Percentiles rank a stretch among this genome's conserved stretches.
These are phyloP conservation scores for Arrhopalites spinosus DNA, from an alignment of 2,888 invertebrate genomes.

Conservation along the genomic window DNA sequence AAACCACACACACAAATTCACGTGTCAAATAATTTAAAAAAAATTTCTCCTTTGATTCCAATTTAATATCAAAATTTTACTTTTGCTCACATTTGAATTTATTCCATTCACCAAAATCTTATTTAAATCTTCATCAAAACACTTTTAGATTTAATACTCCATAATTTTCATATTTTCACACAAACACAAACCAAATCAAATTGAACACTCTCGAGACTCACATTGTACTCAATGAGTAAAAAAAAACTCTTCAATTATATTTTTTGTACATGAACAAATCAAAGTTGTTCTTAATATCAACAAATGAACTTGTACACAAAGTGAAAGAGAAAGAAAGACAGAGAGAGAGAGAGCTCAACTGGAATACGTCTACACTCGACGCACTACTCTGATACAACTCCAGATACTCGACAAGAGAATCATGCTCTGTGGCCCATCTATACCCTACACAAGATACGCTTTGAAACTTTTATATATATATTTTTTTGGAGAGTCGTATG, in stretches of 20 bases:
- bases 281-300: neutral
- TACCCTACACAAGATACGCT: neutral
- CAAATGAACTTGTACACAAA: neutral
- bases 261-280: too few relatives aligned
- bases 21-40: neutral
- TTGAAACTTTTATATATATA: neutral
- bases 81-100: too few relatives aligned
- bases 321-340: neutral
- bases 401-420: neutral
- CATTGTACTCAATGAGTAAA: too few relatives aligned
- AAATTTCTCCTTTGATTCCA: too few relatives aligned
- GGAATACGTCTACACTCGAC: constrained; percentile 26
- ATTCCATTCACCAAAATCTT: too few relatives aligned
- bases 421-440: neutral
- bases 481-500: neutral
- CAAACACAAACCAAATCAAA: too few relatives aligned
- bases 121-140: too few relatives aligned
- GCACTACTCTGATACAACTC: constrained; percentile 24
- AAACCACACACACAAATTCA: neutral
- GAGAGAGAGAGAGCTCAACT: constrained; percentile 1
- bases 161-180: too few relatives aligned
- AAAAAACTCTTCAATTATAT: too few relatives aligned
- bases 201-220: too few relatives aligned
- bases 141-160: too few relatives aligned
- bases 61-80: too few relatives aligned